Evolutionary conservation across 2,113 vertebrate genomes (phyloP).

Genomic region (Danio rerio): GRCz12tu NC_133186.1:1190001-1190500

Average conservation of each 20-base stretch:
- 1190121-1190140: conserved; percentile 75
- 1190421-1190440: too few species aligned
- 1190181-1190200: conserved; percentile 73
- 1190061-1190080: conserved; percentile 73
- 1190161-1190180: conserved; percentile 76
- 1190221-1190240: conserved; percentile 81
- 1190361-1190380: too few species aligned
- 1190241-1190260: conserved; percentile 77
- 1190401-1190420: too few species aligned
- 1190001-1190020: conserved; percentile 5
- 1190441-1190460: too few species aligned
- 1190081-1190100: conserved; percentile 69
- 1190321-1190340: neutral
- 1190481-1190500: too few species aligned
- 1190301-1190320: conserved; percentile 49
- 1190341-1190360: too few species aligned
- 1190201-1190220: conserved; percentile 70
- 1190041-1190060: conserved; percentile 66
- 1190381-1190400: too few species aligned
- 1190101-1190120: conserved; percentile 75
- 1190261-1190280: conserved; percentile 54
- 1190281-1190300: conserved; percentile 56
- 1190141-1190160: conserved; percentile 79
- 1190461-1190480: too few species aligned
- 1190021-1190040: conserved; percentile 47